phyloP scores from a whole-genome alignment of 2,888 invertebrate species.

The Eumerus sabulonum region DNA sequence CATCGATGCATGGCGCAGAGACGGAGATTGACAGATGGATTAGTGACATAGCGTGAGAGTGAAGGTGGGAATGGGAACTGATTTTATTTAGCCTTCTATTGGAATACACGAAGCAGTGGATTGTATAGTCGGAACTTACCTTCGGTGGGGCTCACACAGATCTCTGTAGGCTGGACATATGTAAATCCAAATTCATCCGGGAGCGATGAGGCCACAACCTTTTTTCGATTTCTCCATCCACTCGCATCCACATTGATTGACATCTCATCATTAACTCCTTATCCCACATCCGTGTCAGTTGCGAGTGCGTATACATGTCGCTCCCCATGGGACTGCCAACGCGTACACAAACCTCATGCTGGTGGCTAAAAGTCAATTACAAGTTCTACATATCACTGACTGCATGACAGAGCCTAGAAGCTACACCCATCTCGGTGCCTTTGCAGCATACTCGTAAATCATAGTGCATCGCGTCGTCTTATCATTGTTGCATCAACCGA shows the following conservation, averaged over 20 bases:
- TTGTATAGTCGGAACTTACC: conserved; percentile 22
- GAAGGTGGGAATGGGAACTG: conserved; percentile 15
- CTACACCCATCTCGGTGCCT: too few relatives aligned
- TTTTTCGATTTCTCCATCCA: too few relatives aligned
- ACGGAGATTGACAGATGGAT: neutral
- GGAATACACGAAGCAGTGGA: conserved; percentile 16
- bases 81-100: conserved; percentile 8
- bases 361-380: conserved; percentile 16
- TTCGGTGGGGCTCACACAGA: conserved; percentile 10
- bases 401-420: conserved; percentile 30
- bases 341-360: conserved; percentile 12
- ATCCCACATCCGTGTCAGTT: conserved; percentile 34
- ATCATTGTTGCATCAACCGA: conserved; percentile 27
- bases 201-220: neutral
- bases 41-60: neutral
- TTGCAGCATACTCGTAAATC: too few relatives aligned
- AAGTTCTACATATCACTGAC: conserved; percentile 19
- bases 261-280: conserved; percentile 41
- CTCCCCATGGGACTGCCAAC: neutral
- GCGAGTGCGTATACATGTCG: conserved; percentile 6
- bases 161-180: neutral
- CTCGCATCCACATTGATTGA: conserved; percentile 32
- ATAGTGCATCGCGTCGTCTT: conserved; percentile 44
- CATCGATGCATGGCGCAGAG: conserved; percentile 26
- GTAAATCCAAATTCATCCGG: too few relatives aligned